Percentiles rank a stretch among this genome's conserved stretches.
phyloP scores from a whole-genome alignment of 2,113 vertebrate genomes.

The Suncus etruscus region DNA sequence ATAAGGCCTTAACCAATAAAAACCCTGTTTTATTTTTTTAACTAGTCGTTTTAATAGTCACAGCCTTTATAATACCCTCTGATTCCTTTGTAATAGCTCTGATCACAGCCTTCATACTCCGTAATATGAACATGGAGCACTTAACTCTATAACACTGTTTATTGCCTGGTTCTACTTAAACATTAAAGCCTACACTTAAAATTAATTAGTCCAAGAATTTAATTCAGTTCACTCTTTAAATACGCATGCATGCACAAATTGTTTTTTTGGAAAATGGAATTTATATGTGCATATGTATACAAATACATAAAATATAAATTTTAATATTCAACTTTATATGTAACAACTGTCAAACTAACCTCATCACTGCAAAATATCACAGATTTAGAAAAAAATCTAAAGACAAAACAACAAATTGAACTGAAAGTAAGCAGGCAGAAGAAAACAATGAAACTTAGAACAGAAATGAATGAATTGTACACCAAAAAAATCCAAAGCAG shows the following conservation, averaged over 20 bases:
- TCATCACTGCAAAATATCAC: not conserved
- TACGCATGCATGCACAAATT: not conserved
- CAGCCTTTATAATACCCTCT: not conserved
- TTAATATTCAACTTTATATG: not conserved
- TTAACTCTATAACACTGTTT: not conserved
- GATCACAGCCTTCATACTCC: not conserved
- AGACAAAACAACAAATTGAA: no score
- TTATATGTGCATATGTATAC: not conserved
- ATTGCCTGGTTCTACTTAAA: not conserved
- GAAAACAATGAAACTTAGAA: no score
- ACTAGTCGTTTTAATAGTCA: not conserved
- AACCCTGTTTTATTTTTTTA: slow-evolving; percentile 25
- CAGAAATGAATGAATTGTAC: no score
- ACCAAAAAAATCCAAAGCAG: no score
- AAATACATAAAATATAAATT: slow-evolving; percentile 16
- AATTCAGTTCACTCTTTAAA: not conserved
- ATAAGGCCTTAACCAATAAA: not conserved
- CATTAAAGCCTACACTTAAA: slow-evolving; percentile 4
- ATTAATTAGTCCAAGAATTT: not conserved
- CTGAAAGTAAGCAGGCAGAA: no score
- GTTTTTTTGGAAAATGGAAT: slow-evolving; percentile 19
- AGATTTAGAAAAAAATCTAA: not conserved
- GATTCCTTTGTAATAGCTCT: slow-evolving; percentile 14
- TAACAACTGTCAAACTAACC: not conserved
- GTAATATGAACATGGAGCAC: slow-evolving; percentile 15